Base-by-base conservation (phyloP, 2,797 vertebrate species). In the Xiphorhynchus erythropygius region DNA sequence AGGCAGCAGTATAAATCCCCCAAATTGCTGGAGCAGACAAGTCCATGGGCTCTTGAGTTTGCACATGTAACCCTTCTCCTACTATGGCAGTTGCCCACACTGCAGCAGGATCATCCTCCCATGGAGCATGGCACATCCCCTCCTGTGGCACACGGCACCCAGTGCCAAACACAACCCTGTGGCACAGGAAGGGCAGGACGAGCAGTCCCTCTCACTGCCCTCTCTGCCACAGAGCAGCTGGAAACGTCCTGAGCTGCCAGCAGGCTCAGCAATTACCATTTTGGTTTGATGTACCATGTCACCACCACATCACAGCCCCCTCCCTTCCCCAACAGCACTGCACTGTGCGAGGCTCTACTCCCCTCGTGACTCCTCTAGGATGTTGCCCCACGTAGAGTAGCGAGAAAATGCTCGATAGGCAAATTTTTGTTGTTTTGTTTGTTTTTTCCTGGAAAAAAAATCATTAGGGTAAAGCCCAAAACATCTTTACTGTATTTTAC, bases 401-500 rank as follows among this genome's bases (percentile, higher is more conserved):
- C 11, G 44, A 52, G 9, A 62, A 65, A 86, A 73, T 1, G 13
- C 55, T 70, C 1, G 2, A 64, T 5, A 62, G 7, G 25, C 15
- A 50, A 5, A 22, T 67, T 62, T 56, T 47, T 55, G 11, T 53
- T 35, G 14, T 17, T 16, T 5, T 27, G 12, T 24, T 18, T 30
- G 19, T 11, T 52, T 25, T 1, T 27, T 6, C 11, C 21, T 3
- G 0, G 3, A 7, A 33, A 62, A 53, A 65, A 60, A 87, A 57
- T 32, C 57, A 15, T 57, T 42, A 82, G 70, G 53, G 71, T 68
- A 41, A 93, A 89, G 25, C 87, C 49, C 39, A 57, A 91, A 91
- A 94, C 90, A 93, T 59, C 89, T 68, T 92, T 50, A 77, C 78
- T 80, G 46, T 56, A 10, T 89, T 96, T 96, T 92, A 74, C 65